Conservation (phyloP, 2,113 vertebrate species). For the Cyrtonyx montezumae region DNA sequence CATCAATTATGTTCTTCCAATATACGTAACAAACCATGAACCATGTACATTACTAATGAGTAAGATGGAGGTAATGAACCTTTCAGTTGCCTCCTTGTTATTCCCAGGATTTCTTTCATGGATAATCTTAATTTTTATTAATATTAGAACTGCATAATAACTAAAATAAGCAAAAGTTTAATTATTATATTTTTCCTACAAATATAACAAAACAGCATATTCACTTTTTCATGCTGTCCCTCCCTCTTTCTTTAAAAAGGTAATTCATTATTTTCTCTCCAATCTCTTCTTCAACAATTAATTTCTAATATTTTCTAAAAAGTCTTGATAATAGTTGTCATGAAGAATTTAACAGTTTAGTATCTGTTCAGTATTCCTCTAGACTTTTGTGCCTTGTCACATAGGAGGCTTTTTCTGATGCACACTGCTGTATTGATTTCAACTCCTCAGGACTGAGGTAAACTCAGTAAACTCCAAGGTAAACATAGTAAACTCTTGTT, state of each 20-base stretch:
- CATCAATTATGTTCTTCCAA: background rate
- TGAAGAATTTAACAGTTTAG: background rate
- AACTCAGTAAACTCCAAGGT: too few relatives aligned
- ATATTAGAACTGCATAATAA: background rate
- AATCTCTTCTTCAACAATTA: background rate
- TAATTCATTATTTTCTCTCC: background rate
- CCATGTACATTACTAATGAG: background rate
- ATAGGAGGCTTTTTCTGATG: background rate
- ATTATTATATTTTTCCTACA: background rate
- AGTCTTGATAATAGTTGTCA: background rate
- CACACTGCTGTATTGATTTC: background rate
- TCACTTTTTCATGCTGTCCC: background rate
- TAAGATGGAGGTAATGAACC: background rate
- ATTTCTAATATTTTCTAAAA: background rate
- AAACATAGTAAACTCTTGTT: background rate
- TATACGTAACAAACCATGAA: background rate
- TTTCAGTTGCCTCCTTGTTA: background rate
- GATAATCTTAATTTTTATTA: background rate
- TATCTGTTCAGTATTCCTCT: background rate
- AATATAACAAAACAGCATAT: background rate
- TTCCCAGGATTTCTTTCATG: background rate
- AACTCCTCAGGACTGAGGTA: background rate
- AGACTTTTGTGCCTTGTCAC: background rate
- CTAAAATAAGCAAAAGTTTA: background rate
- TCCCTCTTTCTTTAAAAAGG: background rate